These are phyloP conservation scores for Morpho deidamia DNA, from an alignment of 2,888 invertebrate species.

Conservation along the genomic window DNA sequence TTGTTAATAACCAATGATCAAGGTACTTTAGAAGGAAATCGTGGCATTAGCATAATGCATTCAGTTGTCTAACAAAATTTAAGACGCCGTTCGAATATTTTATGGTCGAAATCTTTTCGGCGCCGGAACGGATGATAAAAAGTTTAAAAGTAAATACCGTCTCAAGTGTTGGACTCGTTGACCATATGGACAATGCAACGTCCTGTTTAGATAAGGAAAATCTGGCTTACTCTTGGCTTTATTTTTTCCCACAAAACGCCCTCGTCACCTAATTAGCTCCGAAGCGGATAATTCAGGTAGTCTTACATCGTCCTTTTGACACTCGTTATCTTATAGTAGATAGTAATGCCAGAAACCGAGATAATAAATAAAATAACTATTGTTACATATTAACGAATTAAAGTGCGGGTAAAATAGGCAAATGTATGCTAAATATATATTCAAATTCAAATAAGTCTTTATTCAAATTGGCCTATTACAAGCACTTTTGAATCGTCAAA, in stretches of 20 bases:
- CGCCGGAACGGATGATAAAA: constrained; percentile 41
- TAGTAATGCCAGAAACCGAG: no score
- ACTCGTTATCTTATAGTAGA: no score
- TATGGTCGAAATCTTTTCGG: constrained; percentile 36
- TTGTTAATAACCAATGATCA: constrained; percentile 44
- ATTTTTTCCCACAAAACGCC: not conserved
- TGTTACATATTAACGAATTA: no score
- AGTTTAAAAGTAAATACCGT: constrained; percentile 7
- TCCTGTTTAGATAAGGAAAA: constrained; percentile 20
- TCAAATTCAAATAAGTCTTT: no score
- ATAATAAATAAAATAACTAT: no score
- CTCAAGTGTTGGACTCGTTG: constrained; percentile 23
- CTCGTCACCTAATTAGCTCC: no score
- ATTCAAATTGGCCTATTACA: no score
- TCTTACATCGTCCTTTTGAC: no score
- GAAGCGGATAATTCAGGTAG: no score
- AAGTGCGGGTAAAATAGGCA: no score
- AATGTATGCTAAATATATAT: no score
- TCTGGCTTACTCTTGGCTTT: not conserved
- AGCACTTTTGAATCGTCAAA: no score
- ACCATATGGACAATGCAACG: constrained; percentile 24
- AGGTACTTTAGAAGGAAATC: constrained; percentile 57
- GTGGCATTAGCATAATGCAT: constrained; percentile 65
- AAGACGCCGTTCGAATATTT: constrained; percentile 47
- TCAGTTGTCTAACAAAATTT: constrained; percentile 57